phyloP scores from a whole-genome alignment of 2,797 vertebrate genomes.

The Megalops cyprinoides region DNA sequence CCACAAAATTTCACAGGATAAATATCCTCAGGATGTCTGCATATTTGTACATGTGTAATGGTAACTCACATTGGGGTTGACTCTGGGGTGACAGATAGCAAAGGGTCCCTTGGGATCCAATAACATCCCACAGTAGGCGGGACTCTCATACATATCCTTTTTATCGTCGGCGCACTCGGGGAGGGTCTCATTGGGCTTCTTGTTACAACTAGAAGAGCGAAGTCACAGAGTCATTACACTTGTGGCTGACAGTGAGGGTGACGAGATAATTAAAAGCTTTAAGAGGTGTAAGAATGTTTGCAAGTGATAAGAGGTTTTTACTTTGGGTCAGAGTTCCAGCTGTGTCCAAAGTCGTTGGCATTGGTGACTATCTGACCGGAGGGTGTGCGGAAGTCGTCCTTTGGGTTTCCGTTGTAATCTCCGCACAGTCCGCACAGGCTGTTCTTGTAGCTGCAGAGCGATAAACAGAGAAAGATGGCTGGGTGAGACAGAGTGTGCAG shows the following conservation, averaged over 20 bases:
- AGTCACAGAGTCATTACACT: background rate
- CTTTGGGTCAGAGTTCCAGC: slow-evolving; percentile 71
- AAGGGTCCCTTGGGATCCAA: slow-evolving; percentile 72
- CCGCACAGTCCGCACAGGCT: slow-evolving; percentile 74
- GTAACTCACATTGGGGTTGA: slow-evolving; percentile 71
- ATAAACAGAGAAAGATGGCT: background rate
- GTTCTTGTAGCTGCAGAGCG: slow-evolving; percentile 61
- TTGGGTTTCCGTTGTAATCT: slow-evolving; percentile 65
- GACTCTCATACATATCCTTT: slow-evolving; percentile 64
- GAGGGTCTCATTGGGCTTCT: slow-evolving; percentile 55
- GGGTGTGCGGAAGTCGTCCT: slow-evolving; percentile 73
- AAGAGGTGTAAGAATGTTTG: background rate
- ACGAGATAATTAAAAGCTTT: background rate
- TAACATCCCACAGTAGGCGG: slow-evolving; percentile 70
- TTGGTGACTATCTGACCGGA: slow-evolving; percentile 60
- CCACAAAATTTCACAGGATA: too few species aligned
- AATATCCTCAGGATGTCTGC: too few species aligned
- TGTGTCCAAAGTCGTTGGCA: slow-evolving; percentile 71
- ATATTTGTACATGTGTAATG: background rate
- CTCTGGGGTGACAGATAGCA: slow-evolving; percentile 66
- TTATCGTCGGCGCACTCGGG: slow-evolving; percentile 64
- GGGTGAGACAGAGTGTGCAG: too few species aligned
- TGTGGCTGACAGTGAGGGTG: too few species aligned
- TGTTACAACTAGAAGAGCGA: slow-evolving; percentile 63
- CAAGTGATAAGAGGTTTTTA: slow-evolving; percentile 33